Conservation (phyloP, 1,140 invertebrate species). For the Cepaea nemoralis region DNA sequence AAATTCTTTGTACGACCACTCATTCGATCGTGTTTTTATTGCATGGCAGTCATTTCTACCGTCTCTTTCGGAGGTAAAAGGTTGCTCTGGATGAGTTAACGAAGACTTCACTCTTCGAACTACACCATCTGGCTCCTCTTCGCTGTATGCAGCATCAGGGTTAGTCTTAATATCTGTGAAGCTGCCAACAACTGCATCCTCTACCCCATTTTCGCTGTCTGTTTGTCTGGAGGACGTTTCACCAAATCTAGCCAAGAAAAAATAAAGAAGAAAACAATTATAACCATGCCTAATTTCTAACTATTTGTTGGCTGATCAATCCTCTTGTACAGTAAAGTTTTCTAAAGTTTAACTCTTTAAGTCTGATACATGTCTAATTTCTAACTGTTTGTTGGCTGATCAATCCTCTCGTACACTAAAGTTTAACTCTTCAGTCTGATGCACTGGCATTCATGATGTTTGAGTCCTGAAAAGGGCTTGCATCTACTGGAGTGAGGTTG, state of each 20-base stretch:
- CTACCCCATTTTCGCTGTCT: background rate
- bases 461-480: no score
- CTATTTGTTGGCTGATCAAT: no score
- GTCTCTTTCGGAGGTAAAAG: slow-evolving; percentile 16
- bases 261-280: background rate
- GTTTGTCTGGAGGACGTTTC: background rate
- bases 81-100: slow-evolving; percentile 28
- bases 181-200: background rate
- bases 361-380: no score
- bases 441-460: no score
- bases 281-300: no score
- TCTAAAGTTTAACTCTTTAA: no score
- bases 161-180: background rate
- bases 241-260: background rate
- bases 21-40: slow-evolving; percentile 4
- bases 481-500: no score
- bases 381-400: no score
- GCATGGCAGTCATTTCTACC: slow-evolving; percentile 23
- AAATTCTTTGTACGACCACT: slow-evolving; percentile 43
- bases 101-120: slow-evolving; percentile 3
- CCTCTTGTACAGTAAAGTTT: no score
- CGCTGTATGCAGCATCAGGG: slow-evolving; percentile 21
- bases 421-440: no score
- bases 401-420: no score
- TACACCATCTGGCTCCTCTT: slow-evolving; percentile 24